Base-by-base conservation (phyloP, 1,140 invertebrate genomes). In the Drosophila ironensis region DNA sequence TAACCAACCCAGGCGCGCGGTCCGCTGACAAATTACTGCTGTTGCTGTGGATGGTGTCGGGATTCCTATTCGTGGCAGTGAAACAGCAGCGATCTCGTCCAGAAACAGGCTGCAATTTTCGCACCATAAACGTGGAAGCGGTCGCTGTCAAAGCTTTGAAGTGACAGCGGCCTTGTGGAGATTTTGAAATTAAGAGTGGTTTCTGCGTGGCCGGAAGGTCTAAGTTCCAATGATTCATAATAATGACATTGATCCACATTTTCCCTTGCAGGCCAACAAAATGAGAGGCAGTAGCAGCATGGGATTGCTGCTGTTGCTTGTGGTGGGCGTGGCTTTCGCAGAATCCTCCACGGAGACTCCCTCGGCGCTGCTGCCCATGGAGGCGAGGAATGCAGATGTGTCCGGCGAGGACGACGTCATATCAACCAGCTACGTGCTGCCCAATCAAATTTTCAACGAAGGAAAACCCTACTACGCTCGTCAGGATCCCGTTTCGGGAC, bases 391-490 rank as follows among this genome's bases (percentile, higher is more conserved):
- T 53, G 72, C 46, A 1, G 82, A 87, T 38, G 11, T 37, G 2
- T 89, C 84, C 4, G 70, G 41, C 11, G 80, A 86, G 12, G 88
- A 89, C 5, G 88, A 90, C 11, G 44, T 90, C 2, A 80, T 89
- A 27, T 80, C 89, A 1, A 81, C 60, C 9, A 87, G 81, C 25
- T 90, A 90, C 17, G 75, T 90, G 6, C 42, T 89, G 7, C 89
- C 89, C 12, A 89, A 90, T 73, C 89, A 90, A 64, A 90, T 90
- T 17, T 93, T 94, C 72, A 94, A 94, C 69, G 92, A 93, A 46
- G 94, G 94, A 16, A 93, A 93, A 63, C 93, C 94, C 0, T 95
- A 94, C 75, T 94, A 93, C 38, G 80, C 94, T 0, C 93, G 94
- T 28, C 94, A 94, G 66, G 93, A 94, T 89, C 93, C 93, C 0